These are phyloP conservation scores for Coturnix japonica DNA, from an alignment of 2,113 vertebrate genomes.

Conservation along the genomic window DNA sequence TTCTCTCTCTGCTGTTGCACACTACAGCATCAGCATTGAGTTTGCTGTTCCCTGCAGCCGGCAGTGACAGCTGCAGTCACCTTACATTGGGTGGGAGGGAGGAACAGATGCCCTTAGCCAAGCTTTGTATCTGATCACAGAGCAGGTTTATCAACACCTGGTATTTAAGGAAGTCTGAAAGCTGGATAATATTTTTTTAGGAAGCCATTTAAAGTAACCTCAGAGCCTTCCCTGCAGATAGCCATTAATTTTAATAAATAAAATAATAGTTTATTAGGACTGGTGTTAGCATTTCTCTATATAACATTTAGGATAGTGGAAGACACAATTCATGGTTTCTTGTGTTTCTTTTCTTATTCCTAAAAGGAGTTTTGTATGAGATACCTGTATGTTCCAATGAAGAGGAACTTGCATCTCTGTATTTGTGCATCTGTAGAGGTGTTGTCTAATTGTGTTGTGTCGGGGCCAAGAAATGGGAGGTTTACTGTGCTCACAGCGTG, in stretches of 20 bases:
- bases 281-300: not conserved
- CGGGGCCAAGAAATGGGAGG: constrained; percentile 38
- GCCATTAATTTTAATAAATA: not conserved
- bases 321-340: not conserved
- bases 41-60: not conserved
- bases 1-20: not conserved
- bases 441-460: not conserved
- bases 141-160: not conserved
- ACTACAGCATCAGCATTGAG: accelerated
- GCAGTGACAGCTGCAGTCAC: not conserved
- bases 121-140: not conserved
- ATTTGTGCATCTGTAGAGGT: constrained; percentile 50
- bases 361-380: not conserved
- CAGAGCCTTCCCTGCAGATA: not conserved
- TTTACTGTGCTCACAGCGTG: not conserved
- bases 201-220: not conserved
- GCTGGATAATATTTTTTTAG: not conserved
- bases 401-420: not conserved
- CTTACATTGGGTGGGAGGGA: not conserved
- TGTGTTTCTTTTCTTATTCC: not conserved
- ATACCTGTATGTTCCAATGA: constrained; percentile 24
- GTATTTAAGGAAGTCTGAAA: not conserved
- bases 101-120: not conserved
- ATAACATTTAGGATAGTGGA: not conserved
- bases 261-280: not conserved